Evolutionary conservation across 1,140 invertebrate genomes (phyloP), one percentile per base, ranked within the genome.

Genomic region (Aleiodes sp.): DNA sequence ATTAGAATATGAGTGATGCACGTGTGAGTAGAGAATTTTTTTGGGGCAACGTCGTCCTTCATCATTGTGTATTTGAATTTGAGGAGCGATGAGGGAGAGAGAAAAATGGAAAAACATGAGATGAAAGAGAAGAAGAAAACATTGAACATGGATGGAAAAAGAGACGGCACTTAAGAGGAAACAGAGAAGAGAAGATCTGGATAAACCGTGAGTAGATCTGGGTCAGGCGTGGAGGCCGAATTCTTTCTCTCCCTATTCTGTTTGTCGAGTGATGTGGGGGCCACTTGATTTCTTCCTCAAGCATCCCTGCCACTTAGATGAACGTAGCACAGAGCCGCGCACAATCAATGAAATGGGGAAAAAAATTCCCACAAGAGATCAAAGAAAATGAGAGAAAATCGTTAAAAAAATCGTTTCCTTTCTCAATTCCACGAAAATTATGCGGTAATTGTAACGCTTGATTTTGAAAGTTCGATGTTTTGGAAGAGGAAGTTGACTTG

Each of bases 221-320:
- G 62, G 41, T 64, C 62, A 24, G 39, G 24, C 12, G 14, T 64
- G 39, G 37, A 65, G 21, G 12, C 28, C 10, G 37, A 65, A 29
- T 37, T 29, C 37, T 19, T 29, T 26, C n/a, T 12, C n/a, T 12
- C 46, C 46, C 19, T 9, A 2, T 24, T n/a, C 10, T 26, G n/a
- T n/a, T n/a, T n/a, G 6, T 56, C 28, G 24, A 21, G 46, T 21
- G 28, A 10, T 16, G 31, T 24, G 64, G 10, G 14, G 33, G 16
- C 59, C 59, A 62, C 37, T 46, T 52, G 37, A 65, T 52, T 46
- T 65, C 24, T 65, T 65, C 26, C 28, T 65, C 24, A 46, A 65
- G 39, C 26, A 43, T 16, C 24, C 6, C 1, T 1, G 14, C 52
- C 52, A 56, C 52, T 56, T 28, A 56, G 12, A 10, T 12, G n/a